Evolutionary conservation across 1,140 invertebrate genomes (phyloP).

Genomic region (Drosophila equinoxialis): DNA sequence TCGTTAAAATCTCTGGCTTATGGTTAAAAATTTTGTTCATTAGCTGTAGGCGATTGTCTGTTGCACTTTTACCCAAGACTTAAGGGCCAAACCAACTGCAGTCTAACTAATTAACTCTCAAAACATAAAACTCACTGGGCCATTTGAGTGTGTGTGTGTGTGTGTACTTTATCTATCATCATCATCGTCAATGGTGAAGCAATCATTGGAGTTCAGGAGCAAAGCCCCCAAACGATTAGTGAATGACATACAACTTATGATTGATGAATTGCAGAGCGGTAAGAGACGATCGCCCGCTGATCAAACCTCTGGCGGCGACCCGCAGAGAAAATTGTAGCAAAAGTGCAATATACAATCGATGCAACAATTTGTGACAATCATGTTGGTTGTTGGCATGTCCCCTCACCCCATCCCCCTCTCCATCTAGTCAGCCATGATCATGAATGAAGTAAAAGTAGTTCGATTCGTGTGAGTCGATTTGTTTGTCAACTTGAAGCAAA

Average conservation of each 20-base stretch:
- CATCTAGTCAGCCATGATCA: constrained; percentile 36
- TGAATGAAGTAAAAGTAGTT: constrained; percentile 68
- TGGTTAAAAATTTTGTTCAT: not conserved
- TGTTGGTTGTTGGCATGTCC: constrained; percentile 39
- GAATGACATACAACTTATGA: constrained; percentile 77
- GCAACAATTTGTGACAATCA: constrained; percentile 78
- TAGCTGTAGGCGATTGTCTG: not conserved
- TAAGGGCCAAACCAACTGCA: constrained; percentile 34
- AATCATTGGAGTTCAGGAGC: constrained; percentile 66
- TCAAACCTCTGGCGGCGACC: constrained; percentile 45
- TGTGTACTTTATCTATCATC: constrained; percentile 58
- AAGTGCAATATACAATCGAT: constrained; percentile 64
- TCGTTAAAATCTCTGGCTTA: not conserved
- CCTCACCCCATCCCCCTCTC: not conserved
- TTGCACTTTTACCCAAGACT: not conserved
- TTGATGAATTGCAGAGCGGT: constrained; percentile 65
- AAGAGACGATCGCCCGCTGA: constrained; percentile 29
- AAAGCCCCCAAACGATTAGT: constrained; percentile 63
- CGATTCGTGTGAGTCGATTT: constrained; percentile 23
- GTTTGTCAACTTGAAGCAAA: constrained; percentile 53
- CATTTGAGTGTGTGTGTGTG: not conserved
- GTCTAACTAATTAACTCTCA: constrained; percentile 41
- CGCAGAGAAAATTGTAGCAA: constrained; percentile 73
- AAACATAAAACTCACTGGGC: constrained; percentile 24
- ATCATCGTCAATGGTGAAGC: constrained; percentile 38